Evolutionary conservation across 2,113 vertebrate genomes (phyloP), one percentile per base, ranked within the genome.

Genomic region (Excalfactoria chinensis): DNA sequence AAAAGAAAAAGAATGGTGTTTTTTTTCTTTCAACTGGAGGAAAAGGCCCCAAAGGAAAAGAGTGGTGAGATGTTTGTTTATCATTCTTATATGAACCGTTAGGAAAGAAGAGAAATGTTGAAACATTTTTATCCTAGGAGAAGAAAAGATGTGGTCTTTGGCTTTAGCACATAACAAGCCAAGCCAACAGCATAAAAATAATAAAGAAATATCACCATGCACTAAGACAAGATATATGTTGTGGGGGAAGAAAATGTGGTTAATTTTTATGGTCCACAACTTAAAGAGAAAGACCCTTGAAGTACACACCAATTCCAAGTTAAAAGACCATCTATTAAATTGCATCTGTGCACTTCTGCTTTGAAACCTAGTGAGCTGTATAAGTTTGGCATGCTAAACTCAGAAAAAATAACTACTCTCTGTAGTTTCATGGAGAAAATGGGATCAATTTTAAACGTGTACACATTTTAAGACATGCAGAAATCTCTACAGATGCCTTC

Each of bases 31-130:
- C 77, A 87, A 82, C 71, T 76, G 58, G 35, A 89, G 55, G 34
- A 64, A 76, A 82, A 80, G 35, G 22, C 49, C 89, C 75, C 72
- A 56, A 55, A 83, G 75, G 85, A 89, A 64, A 43, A 80, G 37
- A 88, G 75, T 3, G 88, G 70, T 41, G 81, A 93, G 77, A 90
- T 77, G 22, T 78, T 93, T 85, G 66, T 91, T 93, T 86, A 84
- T 66, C 20, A 64, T 90, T 94, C 89, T 88, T 25, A 88, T 86
- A 75, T 53, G 30, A 86, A 46, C 64, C 84, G 23, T 37, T 46
- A 67, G 56, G 58, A 89, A 68, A 78, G 25, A 88, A 84, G 40
- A 66, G 34, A 85, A 79, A 77, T 0, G 0, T 28, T 81, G 48
- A 78, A 78, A 49, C 1, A 13, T 55, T 69, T 95, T 76, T 71